Base-by-base conservation (phyloP, 2,888 invertebrate species). In the Cheilosia variabilis region DNA sequence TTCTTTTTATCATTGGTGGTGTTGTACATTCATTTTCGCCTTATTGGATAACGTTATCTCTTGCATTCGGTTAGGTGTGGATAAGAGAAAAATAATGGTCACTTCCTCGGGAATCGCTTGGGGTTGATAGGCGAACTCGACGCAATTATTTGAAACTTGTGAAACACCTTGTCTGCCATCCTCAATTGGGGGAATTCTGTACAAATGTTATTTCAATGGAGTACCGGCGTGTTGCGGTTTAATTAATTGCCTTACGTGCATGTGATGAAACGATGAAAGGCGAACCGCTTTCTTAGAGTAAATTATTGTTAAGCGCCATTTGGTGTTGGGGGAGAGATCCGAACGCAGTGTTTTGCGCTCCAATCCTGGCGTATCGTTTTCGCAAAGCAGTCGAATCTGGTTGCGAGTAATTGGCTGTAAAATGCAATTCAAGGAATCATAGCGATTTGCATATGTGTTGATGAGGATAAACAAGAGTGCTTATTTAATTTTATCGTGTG, bases 231-330 rank as follows among this genome's bases (percentile, higher is more conserved):
- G 31, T 69, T 63, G 22, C 10, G 62, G 62, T 72, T 86, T 77
- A 81, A 86, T 86, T 86, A 86, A 86, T 86, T 66, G 71, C 72
- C 72, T 53, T 65, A 43, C 72, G 81, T 81, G 81, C 86, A 81
- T 71, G 86, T 86, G 86, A 81, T 86, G 86, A 86, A 81, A 81
- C 76, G 76, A 81, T 77, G 81, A 86, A 81, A 76, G 57, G 66
- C 57, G 57, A 77, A 81, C 45, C 53, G 66, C 66, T 76, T 80
- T 66, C 69, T 77, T 66, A 34, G 27, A 37, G 80, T 81, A 66
- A 86, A 72, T 71, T 81, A 86, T 77, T 72, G 50, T 34, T 66
- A 55, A 60, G 52, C 22, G 19, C 17, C 31, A 19, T 19, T 24
- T 31, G 43, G 31, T 22, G 22, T 19, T 43, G 73, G 37, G n/a